Evolutionary conservation across 1,140 invertebrate species (phyloP).

Genomic region (Idris sp.): DNA sequence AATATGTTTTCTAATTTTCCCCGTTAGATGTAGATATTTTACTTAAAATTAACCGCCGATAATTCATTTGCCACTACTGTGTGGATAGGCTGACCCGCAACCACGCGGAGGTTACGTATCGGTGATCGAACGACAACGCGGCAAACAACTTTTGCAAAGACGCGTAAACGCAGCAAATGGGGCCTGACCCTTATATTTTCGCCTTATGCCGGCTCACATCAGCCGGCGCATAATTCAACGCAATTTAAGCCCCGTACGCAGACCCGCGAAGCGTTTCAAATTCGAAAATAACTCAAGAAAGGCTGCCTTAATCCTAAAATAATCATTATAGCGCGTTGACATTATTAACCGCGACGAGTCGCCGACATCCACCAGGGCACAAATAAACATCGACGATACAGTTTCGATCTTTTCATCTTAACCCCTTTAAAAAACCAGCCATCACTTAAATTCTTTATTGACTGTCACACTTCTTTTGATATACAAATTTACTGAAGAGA

Average conservation of each 20-base stretch:
- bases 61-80: conserved; percentile 7
- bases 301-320: conserved; percentile 62
- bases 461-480: conserved; percentile 22
- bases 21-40: conserved; percentile 13
- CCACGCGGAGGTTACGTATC: conserved; percentile 22
- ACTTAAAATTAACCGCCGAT: conserved; percentile 16
- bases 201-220: conserved; percentile 31
- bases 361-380: conserved; percentile 42
- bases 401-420: conserved; percentile 35
- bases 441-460: no score
- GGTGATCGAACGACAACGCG: conserved; percentile 6
- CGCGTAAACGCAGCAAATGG: conserved; percentile 15
- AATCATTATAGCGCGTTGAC: conserved; percentile 61
- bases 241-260: conserved; percentile 51
- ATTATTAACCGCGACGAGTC: conserved; percentile 56
- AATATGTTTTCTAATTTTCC: conserved; percentile 40
- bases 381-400: conserved; percentile 34
- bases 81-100: conserved; percentile 15
- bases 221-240: conserved; percentile 45
- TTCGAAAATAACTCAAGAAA: conserved; percentile 65
- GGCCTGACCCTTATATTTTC: conserved; percentile 26
- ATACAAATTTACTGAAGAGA: conserved; percentile 1
- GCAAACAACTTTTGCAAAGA: conserved; percentile 36
- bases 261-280: conserved; percentile 43
- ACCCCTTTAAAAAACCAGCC: conserved; percentile 20